These are phyloP conservation scores for Geodia barretti DNA, from an alignment of 37 sponge, comb jelly and placozoan species.

Conservation along the genomic window DNA sequence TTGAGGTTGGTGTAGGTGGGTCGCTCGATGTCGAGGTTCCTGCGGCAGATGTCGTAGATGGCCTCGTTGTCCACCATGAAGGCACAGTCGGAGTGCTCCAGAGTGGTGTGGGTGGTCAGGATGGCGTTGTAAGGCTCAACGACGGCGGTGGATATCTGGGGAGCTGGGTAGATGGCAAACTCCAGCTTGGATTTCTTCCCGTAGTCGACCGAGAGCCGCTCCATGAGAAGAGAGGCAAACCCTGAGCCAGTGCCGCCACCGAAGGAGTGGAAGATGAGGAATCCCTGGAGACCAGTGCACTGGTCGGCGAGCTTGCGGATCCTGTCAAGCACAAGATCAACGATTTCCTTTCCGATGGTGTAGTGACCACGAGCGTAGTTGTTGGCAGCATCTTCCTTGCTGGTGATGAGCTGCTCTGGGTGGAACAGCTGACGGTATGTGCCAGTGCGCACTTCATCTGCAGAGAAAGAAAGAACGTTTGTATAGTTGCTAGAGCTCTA, in stretches of 20 bases:
- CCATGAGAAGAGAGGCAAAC: slow-evolving; percentile 95
- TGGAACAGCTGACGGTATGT: slow-evolving; percentile 94
- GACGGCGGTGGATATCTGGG: slow-evolving; percentile 93
- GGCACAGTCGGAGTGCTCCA: slow-evolving; percentile 96
- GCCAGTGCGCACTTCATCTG: slow-evolving; percentile 94
- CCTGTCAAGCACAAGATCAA: slow-evolving; percentile 85
- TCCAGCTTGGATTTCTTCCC: slow-evolving; percentile 97
- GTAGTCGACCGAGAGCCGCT: slow-evolving; percentile 95
- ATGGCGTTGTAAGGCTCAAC: slow-evolving; percentile 99
- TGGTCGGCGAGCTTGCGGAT: slow-evolving; percentile 95
- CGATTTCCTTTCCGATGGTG: slow-evolving; percentile 92
- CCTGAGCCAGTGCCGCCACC: slow-evolving; percentile 98
- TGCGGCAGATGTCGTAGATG: slow-evolving; percentile 96
- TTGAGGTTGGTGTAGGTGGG: slow-evolving; percentile 88
- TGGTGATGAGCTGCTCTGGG: slow-evolving; percentile 93
- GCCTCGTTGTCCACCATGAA: slow-evolving; percentile 99
- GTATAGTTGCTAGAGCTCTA: too few species aligned
- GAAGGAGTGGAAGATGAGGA: slow-evolving; percentile 96
- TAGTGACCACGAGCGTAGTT: slow-evolving; percentile 98
- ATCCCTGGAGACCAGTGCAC: slow-evolving; percentile 96
- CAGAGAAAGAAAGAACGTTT: background rate
- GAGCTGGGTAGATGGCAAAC: slow-evolving; percentile 95
- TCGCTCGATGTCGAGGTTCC: slow-evolving; percentile 91
- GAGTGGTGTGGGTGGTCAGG: slow-evolving; percentile 94
- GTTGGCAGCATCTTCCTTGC: slow-evolving; percentile 95